Evolutionary conservation across 2,797 vertebrate species (phyloP).

Genomic region (Acanthis flammea): DNA sequence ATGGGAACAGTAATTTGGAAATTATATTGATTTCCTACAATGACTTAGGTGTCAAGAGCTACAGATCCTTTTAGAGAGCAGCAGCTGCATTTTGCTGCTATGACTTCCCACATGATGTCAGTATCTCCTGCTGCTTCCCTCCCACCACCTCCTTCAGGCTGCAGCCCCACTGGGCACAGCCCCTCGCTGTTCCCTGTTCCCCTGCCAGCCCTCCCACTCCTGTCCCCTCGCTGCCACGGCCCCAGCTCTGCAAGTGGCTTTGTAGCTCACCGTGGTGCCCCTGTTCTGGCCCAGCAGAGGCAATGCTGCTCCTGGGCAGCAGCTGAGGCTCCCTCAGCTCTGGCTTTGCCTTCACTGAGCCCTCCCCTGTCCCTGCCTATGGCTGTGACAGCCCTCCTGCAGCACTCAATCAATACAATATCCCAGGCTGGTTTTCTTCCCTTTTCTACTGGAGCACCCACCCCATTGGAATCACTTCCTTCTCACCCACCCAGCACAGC

Average conservation of each 20-base stretch:
- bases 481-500: neutral
- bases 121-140: neutral
- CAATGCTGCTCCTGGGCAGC: neutral
- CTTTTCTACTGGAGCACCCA: neutral
- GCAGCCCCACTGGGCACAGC: neutral
- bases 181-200: accelerated
- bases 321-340: neutral
- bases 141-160: neutral
- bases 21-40: neutral
- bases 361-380: accelerated
- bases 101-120: neutral
- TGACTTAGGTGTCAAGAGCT: neutral
- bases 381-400: neutral
- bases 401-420: neutral
- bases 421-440: neutral
- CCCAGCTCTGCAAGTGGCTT: neutral
- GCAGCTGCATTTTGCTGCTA: neutral
- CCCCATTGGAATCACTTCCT: neutral
- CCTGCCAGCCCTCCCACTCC: no score
- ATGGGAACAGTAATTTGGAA: neutral
- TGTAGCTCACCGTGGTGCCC: neutral
- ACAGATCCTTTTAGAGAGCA: neutral
- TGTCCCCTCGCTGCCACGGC: accelerated
- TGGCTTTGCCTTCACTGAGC: accelerated
- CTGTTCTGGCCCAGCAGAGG: neutral